Conservation (phyloP, 2,797 vertebrate genomes). For the Hydrocynus forskahlii region DNA sequence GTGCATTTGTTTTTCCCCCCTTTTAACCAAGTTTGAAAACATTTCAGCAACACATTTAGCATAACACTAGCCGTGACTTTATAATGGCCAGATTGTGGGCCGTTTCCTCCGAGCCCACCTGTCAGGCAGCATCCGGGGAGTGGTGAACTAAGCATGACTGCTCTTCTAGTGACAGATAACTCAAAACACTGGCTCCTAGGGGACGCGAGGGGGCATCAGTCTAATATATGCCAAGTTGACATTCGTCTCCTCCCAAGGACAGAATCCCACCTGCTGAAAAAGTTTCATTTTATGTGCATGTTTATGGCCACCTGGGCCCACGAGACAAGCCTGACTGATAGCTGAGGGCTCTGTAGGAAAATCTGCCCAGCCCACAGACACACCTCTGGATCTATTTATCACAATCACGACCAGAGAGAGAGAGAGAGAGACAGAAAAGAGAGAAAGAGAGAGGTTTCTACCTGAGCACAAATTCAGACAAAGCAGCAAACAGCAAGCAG, state of each 20-base stretch:
- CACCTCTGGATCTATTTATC: conserved; percentile 73
- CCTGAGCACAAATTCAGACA: conserved; percentile 6
- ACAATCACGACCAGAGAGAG: conserved; percentile 63
- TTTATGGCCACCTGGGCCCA: conserved; percentile 70
- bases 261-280: conserved; percentile 75
- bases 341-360: conserved; percentile 65
- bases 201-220: conserved; percentile 65
- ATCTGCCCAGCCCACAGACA: conserved; percentile 66
- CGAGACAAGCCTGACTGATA: conserved; percentile 65
- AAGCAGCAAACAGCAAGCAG: conserved; percentile 9
- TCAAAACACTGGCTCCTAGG: conserved; percentile 69
- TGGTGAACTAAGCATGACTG: conserved; percentile 59
- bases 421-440: conserved; percentile 11
- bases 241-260: conserved; percentile 71
- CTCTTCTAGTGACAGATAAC: conserved; percentile 71
- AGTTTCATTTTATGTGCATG: conserved; percentile 74
- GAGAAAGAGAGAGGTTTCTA: background rate
- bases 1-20: background rate
- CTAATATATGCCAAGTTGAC: conserved; percentile 78
- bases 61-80: conserved; percentile 10
- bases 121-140: conserved; percentile 61
- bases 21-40: background rate
- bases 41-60: background rate
- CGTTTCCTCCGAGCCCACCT: conserved; percentile 18
- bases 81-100: conserved; percentile 20